phyloP scores from a whole-genome alignment of 2,888 invertebrate genomes.

The Apamea crenata region DNA sequence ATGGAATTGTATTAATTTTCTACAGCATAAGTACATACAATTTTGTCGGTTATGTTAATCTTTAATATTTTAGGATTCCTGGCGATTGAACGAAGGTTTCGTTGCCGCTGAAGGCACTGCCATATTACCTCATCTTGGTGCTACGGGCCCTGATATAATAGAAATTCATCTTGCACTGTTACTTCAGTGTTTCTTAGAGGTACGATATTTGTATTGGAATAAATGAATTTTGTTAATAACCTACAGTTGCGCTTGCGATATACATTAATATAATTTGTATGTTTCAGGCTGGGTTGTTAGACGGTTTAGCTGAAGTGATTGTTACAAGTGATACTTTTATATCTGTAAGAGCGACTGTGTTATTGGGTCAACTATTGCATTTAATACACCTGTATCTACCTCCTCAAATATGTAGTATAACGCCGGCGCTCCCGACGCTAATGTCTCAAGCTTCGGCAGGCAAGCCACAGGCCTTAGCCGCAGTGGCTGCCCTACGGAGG shows the following conservation, averaged over 20 bases:
- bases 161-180: conserved; percentile 97
- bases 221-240: not conserved
- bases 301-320: conserved; percentile 97
- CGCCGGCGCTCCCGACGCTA: conserved; percentile 94
- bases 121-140: conserved; percentile 96
- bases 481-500: conserved; percentile 94
- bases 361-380: conserved; percentile 96
- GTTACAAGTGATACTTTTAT: conserved; percentile 97
- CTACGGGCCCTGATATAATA: conserved; percentile 96
- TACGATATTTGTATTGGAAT: conserved; percentile 65
- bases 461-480: conserved; percentile 95
- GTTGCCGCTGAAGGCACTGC: conserved; percentile 97
- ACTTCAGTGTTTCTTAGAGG: conserved; percentile 96
- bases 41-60: not conserved
- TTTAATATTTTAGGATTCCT: conserved; percentile 91
- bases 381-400: conserved; percentile 96
- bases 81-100: conserved; percentile 98
- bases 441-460: conserved; percentile 94
- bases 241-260: not conserved
- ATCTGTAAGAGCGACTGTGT: conserved; percentile 97
- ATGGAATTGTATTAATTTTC: not conserved
- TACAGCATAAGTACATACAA: not conserved
- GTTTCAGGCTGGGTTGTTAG: conserved; percentile 93
- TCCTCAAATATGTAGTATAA: conserved; percentile 94
- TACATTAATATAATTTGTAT: conserved; percentile 7